Conservation (phyloP, 2,113 vertebrate species). For the Garra rufa region DNA sequence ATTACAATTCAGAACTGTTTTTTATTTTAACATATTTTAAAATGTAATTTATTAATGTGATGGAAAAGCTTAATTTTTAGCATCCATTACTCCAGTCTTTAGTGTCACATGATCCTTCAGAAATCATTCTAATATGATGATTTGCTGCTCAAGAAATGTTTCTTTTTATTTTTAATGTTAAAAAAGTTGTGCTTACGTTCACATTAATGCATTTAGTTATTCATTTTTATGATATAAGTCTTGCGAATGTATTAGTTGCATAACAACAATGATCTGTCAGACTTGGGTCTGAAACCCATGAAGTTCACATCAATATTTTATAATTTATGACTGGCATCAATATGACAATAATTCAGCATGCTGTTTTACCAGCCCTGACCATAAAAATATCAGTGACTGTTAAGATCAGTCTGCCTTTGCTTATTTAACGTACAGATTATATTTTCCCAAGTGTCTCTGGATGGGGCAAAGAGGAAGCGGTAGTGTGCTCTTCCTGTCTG, state of each 20-base stretch:
- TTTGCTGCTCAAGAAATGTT: background rate
- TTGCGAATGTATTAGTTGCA: background rate
- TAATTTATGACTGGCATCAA: background rate
- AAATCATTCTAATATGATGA: background rate
- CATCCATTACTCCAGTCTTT: background rate
- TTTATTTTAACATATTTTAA: background rate
- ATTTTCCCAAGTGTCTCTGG: conserved; percentile 35
- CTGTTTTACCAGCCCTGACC: background rate
- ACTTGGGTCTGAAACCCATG: background rate
- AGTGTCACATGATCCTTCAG: background rate
- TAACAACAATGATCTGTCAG: background rate
- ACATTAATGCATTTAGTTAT: too few species aligned
- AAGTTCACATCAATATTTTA: background rate
- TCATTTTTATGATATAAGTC: background rate
- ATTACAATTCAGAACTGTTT: background rate
- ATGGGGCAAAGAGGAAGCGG: conserved; percentile 38
- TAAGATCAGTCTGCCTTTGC: conserved; percentile 6
- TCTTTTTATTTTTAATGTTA: too few species aligned
- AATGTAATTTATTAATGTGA: background rate
- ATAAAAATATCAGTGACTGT: background rate
- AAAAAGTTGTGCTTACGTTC: background rate
- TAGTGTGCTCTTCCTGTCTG: conserved; percentile 67
- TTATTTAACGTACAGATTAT: conserved; percentile 65
- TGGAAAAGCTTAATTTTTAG: background rate
- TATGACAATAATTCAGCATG: background rate